Base-by-base conservation (phyloP, 2,113 vertebrate genomes). In the Tetrao urogallus region DNA sequence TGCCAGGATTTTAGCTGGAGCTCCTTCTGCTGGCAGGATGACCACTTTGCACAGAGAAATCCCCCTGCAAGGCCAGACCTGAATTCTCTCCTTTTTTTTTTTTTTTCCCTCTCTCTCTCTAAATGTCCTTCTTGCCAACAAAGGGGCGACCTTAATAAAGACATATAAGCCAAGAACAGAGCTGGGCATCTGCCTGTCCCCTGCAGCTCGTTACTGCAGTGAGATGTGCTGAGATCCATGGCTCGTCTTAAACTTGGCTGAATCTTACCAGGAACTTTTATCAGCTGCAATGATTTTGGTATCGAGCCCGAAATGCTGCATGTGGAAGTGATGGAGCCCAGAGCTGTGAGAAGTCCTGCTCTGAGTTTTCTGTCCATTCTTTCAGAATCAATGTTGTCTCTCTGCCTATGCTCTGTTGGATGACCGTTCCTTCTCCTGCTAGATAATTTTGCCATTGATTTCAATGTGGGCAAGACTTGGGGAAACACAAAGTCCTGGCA, bases 1-100 rank as follows among this genome's bases (percentile, higher is more conserved):
- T 12, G 38, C 16, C 50, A 50, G 75, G 72, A 30, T 96, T 95
- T 94, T 40, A 82, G n/a, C 78, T 70, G 56, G 91, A 92, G 95
- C 90, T 96, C 93, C 94, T 93, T 95, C 95, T 95, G 84, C 93
- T 94, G 94, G 93, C 0, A 0, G 89, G 93, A 87, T 72, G 88
- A 72, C 64, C 52, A 5, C 34, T 75, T 48, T 65, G 47, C 86
- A 78, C 24, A 32, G 40, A n/a, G 65, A 60, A 80, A 27, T 45
- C 50, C 20, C 34, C 27, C 8, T 40, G 3, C 21, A 50, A 79
- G 66, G 3, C 42, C 71, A 30, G 56, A 25, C 3, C 3, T 27
- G 4, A 32, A 5, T 6, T 10, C 2, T 47, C 20, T 38, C 10
- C 38, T 2, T 3, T 21, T 65, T 32, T 9, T 89, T 97, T 97